These are phyloP conservation scores for Pseudolycoriella hygida DNA, from an alignment of 2,888 invertebrate species.

Conservation along the genomic window DNA sequence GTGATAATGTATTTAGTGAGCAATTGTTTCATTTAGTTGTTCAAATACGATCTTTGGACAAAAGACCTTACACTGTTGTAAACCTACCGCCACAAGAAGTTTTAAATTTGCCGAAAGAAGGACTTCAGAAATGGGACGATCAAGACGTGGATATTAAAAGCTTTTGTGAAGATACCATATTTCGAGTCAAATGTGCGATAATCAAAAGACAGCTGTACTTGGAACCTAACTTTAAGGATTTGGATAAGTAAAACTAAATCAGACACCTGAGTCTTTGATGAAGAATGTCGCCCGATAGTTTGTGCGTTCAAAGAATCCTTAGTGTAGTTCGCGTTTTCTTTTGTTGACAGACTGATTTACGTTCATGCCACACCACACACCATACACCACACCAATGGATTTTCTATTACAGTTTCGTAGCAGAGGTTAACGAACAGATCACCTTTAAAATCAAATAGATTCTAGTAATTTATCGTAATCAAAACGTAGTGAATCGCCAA, in stretches of 20 bases:
- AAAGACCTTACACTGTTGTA: constrained; percentile 40
- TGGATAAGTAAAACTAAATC: constrained; percentile 59
- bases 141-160: constrained; percentile 26
- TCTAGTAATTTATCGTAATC: too few relatives aligned
- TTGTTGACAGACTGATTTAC: too few relatives aligned
- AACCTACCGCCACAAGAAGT: constrained; percentile 37
- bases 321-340: too few relatives aligned
- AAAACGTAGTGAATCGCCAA: too few relatives aligned
- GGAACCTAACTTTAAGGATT: constrained; percentile 50
- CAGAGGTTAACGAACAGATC: not conserved
- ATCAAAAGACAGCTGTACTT: constrained; percentile 42
- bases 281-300: not conserved
- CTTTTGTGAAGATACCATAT: constrained; percentile 40
- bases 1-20: too few relatives aligned
- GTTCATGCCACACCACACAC: too few relatives aligned
- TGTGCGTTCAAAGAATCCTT: too few relatives aligned
- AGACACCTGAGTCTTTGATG: constrained; percentile 11
- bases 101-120: constrained; percentile 29
- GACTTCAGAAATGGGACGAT: constrained; percentile 32
- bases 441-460: too few relatives aligned
- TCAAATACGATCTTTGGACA: constrained; percentile 44
- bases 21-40: too few relatives aligned
- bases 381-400: too few relatives aligned
- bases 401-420: not conserved
- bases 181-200: constrained; percentile 42